These are phyloP conservation scores for Buphagus erythrorhynchus DNA, from an alignment of 2,797 vertebrate genomes.

Conservation along the genomic window DNA sequence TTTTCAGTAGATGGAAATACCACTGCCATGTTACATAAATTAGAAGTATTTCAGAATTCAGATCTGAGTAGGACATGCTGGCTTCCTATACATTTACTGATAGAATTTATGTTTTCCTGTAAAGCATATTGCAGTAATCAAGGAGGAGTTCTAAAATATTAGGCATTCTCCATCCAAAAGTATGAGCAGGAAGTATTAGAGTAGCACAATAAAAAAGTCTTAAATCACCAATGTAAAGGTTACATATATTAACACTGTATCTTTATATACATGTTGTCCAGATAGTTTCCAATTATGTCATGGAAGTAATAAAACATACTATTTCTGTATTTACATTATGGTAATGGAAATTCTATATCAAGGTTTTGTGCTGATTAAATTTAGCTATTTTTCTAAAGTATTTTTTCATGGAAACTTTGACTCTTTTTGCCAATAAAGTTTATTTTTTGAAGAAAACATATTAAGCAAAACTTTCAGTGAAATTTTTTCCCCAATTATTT, in stretches of 20 bases:
- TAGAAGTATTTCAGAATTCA: not conserved
- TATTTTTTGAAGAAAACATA: not conserved
- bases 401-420: not conserved
- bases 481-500: not conserved
- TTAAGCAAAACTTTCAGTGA: not conserved
- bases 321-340: not conserved
- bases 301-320: not conserved
- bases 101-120: slow-evolving; percentile 13
- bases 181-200: not conserved
- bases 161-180: not conserved
- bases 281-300: not conserved
- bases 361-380: not conserved
- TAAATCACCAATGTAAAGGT: not conserved
- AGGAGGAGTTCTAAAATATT: not conserved
- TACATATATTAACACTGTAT: not conserved
- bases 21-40: slow-evolving; percentile 18
- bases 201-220: not conserved
- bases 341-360: not conserved
- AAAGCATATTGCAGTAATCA: not conserved
- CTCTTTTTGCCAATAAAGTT: not conserved
- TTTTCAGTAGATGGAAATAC: slow-evolving; percentile 14
- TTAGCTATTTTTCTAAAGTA: not conserved
- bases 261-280: not conserved
- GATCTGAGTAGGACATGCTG: not conserved
- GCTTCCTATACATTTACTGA: not conserved